Conservation (phyloP, 2,888 invertebrate genomes). For the Crepidodera aurea region DNA sequence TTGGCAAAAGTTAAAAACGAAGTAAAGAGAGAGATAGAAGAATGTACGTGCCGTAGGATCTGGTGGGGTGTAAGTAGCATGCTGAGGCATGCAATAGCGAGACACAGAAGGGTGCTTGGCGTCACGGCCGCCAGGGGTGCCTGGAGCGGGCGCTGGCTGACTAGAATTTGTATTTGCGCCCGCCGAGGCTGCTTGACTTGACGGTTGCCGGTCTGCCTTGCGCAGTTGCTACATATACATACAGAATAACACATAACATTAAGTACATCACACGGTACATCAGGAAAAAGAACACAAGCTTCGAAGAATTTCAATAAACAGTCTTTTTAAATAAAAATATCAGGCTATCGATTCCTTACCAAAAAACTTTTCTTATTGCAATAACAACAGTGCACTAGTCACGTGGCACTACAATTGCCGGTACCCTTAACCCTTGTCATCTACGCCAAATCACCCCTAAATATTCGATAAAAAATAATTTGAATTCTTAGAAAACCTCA, state of each 20-base stretch:
- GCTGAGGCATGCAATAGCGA: slow-evolving; percentile 70
- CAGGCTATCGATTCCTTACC: too few species aligned
- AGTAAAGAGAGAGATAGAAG: slow-evolving; percentile 50
- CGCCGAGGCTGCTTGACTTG: slow-evolving; percentile 54
- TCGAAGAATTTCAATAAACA: slow-evolving; percentile 22
- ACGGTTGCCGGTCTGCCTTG: slow-evolving; percentile 61
- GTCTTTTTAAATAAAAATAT: too few species aligned
- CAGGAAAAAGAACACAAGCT: slow-evolving; percentile 12
- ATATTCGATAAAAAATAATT: too few species aligned
- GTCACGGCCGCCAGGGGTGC: slow-evolving; percentile 61
- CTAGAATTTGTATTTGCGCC: slow-evolving; percentile 50
- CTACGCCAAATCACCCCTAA: too few species aligned
- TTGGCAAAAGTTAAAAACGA: slow-evolving; percentile 28
- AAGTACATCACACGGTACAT: slow-evolving; percentile 45
- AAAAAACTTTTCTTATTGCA: too few species aligned
- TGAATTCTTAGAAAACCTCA: too few species aligned
- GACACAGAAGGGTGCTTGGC: slow-evolving; percentile 64
- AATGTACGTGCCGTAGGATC: slow-evolving; percentile 69
- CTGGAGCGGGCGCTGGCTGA: slow-evolving; percentile 53
- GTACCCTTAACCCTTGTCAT: too few species aligned
- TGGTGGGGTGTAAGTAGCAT: slow-evolving; percentile 69
- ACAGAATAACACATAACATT: slow-evolving; percentile 61
- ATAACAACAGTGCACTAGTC: too few species aligned
- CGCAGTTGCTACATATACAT: slow-evolving; percentile 63
- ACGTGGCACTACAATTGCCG: too few species aligned